Conservation (phyloP, 2,888 invertebrate species). For the Cephus spinipes region DNA sequence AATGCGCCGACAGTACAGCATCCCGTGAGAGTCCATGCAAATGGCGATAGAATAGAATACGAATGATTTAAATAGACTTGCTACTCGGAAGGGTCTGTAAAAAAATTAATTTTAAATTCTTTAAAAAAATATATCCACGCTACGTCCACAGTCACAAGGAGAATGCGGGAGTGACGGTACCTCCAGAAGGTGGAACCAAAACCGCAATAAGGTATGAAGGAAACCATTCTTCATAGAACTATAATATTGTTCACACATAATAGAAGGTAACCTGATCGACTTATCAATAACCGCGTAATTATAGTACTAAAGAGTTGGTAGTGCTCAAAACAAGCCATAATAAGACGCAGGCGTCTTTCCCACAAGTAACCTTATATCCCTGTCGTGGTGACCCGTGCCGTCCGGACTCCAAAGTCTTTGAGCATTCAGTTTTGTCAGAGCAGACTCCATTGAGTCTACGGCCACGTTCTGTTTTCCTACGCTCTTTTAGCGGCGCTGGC, state of each 20-base stretch:
- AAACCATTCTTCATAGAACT: not conserved
- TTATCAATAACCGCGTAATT: conserved; percentile 67
- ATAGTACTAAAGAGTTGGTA: conserved; percentile 66
- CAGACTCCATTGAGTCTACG: conserved; percentile 14
- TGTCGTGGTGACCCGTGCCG: conserved; percentile 57
- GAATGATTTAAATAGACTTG: not conserved
- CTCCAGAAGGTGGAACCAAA: not conserved
- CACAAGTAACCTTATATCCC: conserved; percentile 66
- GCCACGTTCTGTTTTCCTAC: conserved; percentile 11
- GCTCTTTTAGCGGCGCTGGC: conserved; percentile 39
- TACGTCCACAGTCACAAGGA: not conserved
- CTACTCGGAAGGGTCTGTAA: not conserved
- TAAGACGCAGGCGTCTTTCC: conserved; percentile 66
- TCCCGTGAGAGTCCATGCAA: conserved; percentile 6
- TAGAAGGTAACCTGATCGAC: conserved; percentile 63
- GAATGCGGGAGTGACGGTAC: not conserved
- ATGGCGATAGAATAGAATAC: not conserved
- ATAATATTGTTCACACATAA: not conserved
- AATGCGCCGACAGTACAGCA: conserved; percentile 33
- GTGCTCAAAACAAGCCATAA: conserved; percentile 67
- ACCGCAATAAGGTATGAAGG: not conserved
- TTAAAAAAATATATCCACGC: not conserved
- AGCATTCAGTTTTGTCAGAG: conserved; percentile 38
- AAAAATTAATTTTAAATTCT: not conserved
- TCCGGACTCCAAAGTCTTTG: conserved; percentile 51